These are phyloP conservation scores for Chaunax sp. DNA, from an alignment of 2,797 vertebrate genomes.

Conservation along the genomic window DNA sequence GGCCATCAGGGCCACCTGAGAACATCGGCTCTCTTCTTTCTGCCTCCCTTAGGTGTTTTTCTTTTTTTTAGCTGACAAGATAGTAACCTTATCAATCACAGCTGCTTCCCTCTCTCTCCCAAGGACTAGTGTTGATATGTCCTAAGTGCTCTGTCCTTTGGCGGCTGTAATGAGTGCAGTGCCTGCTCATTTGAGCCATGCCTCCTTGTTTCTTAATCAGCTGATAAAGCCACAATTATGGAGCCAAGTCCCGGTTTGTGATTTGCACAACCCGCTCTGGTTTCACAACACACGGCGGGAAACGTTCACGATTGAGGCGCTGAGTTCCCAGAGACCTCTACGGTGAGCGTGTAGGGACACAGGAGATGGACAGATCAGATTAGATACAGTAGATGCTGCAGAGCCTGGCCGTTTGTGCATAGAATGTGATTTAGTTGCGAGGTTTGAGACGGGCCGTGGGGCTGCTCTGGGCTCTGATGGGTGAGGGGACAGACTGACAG, in stretches of 20 bases:
- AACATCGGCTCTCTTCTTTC: slow-evolving; percentile 62
- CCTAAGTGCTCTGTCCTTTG: slow-evolving; percentile 66
- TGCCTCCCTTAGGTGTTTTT: slow-evolving; percentile 58
- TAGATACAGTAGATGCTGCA: slow-evolving; percentile 76
- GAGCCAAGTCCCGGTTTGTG: slow-evolving; percentile 73
- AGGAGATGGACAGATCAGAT: slow-evolving; percentile 81
- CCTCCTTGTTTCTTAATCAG: slow-evolving; percentile 78
- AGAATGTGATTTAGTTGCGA: slow-evolving; percentile 80
- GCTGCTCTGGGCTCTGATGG: slow-evolving; percentile 74
- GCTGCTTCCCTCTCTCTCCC: slow-evolving; percentile 62
- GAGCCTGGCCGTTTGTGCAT: slow-evolving; percentile 68
- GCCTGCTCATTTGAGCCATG: slow-evolving; percentile 69
- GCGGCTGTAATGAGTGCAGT: slow-evolving; percentile 68
- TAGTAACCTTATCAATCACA: slow-evolving; percentile 77
- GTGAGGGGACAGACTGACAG: slow-evolving; percentile 76
- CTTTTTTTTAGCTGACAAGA: slow-evolving; percentile 69
- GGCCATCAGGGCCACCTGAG: slow-evolving; percentile 68
- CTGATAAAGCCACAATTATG: slow-evolving; percentile 78
- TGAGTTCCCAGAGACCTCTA: slow-evolving; percentile 44
- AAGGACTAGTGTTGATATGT: slow-evolving; percentile 71
- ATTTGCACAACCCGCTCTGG: slow-evolving; percentile 73
- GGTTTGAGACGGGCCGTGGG: slow-evolving; percentile 58
- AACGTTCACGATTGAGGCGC: slow-evolving; percentile 68
- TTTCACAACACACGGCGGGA: slow-evolving; percentile 65
- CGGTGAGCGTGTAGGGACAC: slow-evolving; percentile 58